phyloP scores from a whole-genome alignment of 2,888 invertebrate species.

The Caenorhabditis zanzibari region DNA sequence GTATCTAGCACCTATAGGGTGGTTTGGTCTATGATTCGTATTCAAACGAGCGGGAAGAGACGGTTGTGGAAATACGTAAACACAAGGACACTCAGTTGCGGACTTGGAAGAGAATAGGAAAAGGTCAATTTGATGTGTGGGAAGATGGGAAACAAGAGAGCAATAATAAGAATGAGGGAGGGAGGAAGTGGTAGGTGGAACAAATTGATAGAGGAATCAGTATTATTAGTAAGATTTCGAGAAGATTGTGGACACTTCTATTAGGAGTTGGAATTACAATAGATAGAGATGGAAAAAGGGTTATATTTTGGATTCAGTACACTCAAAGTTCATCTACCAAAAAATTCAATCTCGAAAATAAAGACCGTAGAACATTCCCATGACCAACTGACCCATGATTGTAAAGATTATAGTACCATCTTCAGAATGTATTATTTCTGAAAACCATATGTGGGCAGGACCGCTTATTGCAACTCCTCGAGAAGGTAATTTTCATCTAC shows the following conservation, averaged over 20 bases:
- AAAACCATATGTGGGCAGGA: neutral
- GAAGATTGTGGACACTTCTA: too few relatives aligned
- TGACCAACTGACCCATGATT: too few relatives aligned
- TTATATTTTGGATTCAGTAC: neutral
- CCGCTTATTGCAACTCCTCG: neutral
- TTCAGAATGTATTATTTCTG: neutral
- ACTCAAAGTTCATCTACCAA: neutral
- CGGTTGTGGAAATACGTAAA: neutral
- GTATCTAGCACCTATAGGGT: neutral
- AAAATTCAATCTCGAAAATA: too few relatives aligned
- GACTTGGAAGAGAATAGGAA: neutral
- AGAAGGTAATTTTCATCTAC: neutral
- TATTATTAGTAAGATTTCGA: too few relatives aligned
- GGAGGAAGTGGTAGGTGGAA: neutral
- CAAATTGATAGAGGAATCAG: neutral
- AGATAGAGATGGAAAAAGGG: too few relatives aligned
- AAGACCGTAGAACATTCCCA: too few relatives aligned
- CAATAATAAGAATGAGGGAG: neutral
- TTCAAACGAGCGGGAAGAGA: slow-evolving; percentile 38
- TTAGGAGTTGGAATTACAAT: too few relatives aligned
- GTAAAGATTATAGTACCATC: too few relatives aligned
- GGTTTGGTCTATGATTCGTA: neutral
- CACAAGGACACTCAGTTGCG: slow-evolving; percentile 37
- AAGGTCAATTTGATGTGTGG: neutral
- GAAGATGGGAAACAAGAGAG: neutral